Conservation (phyloP, 2,888 invertebrate species). For the Azorinus chamasolen region DNA sequence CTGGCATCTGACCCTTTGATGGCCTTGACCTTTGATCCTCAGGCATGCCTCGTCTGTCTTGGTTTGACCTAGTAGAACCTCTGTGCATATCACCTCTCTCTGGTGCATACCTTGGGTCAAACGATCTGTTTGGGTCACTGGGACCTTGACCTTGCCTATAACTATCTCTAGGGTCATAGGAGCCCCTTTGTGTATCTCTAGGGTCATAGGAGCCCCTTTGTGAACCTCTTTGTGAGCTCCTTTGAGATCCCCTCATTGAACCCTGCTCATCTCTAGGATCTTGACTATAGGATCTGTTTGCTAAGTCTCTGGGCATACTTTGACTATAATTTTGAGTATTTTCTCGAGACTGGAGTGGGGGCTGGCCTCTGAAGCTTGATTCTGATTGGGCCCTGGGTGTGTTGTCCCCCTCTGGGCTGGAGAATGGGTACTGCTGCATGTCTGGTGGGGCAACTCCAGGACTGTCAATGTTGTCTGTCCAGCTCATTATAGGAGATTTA, state of each 20-base stretch:
- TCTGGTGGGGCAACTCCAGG: conserved; percentile 58
- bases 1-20: conserved; percentile 13
- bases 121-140: conserved; percentile 28
- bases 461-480: conserved; percentile 68
- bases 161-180: conserved; percentile 6
- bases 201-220: conserved; percentile 28
- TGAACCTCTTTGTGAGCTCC: conserved; percentile 26
- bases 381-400: conserved; percentile 20
- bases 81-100: conserved; percentile 33
- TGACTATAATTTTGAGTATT: conserved; percentile 44
- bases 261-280: conserved; percentile 28
- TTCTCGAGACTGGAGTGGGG: conserved; percentile 47
- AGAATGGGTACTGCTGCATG: conserved; percentile 55
- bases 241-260: conserved; percentile 17
- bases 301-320: neutral
- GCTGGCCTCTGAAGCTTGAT: conserved; percentile 37
- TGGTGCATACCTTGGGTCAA: conserved; percentile 40
- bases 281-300: conserved; percentile 11
- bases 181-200: conserved; percentile 34
- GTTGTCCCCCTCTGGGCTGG: conserved; percentile 14
- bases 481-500: conserved; percentile 73
- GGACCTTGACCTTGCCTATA: conserved; percentile 42
- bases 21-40: conserved; percentile 58
- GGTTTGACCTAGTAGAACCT: conserved; percentile 55
- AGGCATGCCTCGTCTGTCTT: conserved; percentile 42